Percentiles rank a stretch among this genome's conserved stretches.
Conservation (phyloP, 2,113 vertebrate genomes). For the Phodopus roborovskii region DNA sequence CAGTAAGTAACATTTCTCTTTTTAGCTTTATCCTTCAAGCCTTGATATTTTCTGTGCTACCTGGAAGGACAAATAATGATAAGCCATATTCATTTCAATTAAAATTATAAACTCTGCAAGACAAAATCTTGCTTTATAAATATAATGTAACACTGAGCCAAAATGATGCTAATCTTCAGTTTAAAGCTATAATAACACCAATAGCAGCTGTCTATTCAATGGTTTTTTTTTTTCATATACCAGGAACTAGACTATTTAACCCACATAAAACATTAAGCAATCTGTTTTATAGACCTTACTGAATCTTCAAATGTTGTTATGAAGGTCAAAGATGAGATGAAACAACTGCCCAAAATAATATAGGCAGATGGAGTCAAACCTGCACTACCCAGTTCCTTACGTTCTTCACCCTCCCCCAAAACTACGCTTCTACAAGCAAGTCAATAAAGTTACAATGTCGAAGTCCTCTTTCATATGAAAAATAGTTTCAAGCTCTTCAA, state of each 20-base stretch:
- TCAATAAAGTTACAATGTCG: background rate
- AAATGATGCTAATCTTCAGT: background rate
- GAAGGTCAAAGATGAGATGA: background rate
- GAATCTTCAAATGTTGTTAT: background rate
- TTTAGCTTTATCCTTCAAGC: background rate
- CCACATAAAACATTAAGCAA: background rate
- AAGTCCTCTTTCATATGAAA: background rate
- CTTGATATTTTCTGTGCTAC: background rate
- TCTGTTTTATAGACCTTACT: conserved; percentile 1
- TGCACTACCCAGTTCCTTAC: background rate
- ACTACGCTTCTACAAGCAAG: background rate
- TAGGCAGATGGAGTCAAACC: background rate
- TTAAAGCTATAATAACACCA: background rate
- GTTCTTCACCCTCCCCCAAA: background rate
- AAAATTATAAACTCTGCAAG: conserved; percentile 7
- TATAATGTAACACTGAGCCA: background rate
- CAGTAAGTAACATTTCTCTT: background rate
- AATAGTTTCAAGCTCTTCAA: background rate
- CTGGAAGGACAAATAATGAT: conserved; percentile 16
- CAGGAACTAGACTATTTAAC: background rate
- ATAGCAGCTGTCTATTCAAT: background rate
- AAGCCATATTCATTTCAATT: background rate
- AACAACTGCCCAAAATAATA: background rate
- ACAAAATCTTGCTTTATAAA: background rate
- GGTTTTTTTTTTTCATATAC: background rate